phyloP scores from a whole-genome alignment of 2,888 invertebrate genomes.

The Synanthedon tipuliformis region DNA sequence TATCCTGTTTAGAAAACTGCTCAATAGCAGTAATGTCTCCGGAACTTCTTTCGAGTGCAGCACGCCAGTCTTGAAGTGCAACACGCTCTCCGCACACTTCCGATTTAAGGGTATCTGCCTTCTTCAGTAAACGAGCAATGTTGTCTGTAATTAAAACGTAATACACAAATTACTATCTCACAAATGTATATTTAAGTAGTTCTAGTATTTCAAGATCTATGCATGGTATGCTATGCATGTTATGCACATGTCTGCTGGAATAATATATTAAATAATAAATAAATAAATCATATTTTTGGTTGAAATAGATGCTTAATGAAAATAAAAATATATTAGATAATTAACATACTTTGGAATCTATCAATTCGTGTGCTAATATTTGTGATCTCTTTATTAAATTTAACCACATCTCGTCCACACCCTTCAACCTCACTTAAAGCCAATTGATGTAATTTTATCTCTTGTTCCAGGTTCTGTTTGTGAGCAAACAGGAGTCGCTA shows the following conservation, averaged over 20 bases:
- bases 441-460: constrained; percentile 71
- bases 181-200: no score
- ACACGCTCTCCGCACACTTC: constrained; percentile 77
- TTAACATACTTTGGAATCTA: constrained; percentile 37
- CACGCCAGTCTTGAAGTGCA: constrained; percentile 78
- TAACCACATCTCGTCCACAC: constrained; percentile 51
- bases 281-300: no score
- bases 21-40: constrained; percentile 78
- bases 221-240: no score
- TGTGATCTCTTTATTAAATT: constrained; percentile 57
- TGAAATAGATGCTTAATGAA: no score
- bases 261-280: no score
- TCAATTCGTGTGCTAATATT: constrained; percentile 49
- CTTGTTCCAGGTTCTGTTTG: constrained; percentile 76
- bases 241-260: no score
- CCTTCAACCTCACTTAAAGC: constrained; percentile 53
- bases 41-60: constrained; percentile 75
- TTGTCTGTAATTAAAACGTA: constrained; percentile 34
- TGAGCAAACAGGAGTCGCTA: constrained; percentile 76
- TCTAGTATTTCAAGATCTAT: no score
- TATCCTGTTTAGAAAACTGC: constrained; percentile 78
- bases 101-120: constrained; percentile 73
- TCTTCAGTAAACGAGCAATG: constrained; percentile 66
- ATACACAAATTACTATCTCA: no score
- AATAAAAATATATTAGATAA: not conserved